Base-by-base conservation (phyloP, 2,888 invertebrate genomes). In the Lasioglossum vierecki region DNA sequence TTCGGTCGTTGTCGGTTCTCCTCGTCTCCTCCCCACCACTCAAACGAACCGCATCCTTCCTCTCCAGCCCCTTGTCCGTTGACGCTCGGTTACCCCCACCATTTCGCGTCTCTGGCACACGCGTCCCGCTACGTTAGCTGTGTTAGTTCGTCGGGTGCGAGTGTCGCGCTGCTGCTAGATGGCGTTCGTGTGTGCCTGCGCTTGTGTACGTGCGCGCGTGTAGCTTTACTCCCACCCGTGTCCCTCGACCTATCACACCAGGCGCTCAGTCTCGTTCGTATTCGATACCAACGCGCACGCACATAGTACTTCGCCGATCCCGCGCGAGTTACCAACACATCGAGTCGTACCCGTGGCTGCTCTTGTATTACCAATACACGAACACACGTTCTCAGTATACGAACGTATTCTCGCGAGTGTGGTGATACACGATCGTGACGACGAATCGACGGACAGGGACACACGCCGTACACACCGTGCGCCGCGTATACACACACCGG, bases 401-500 rank as follows among this genome's bases (percentile, higher is more conserved):
- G 13, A 44, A 44, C 44, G 44, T 44, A 13, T 53, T 35, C 39
- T 30, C 49, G 49, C 49, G 71, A 11, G 71, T 60, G 74, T 72
- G 11, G 83, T 30, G 79, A 82, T 79, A 80, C 87, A 83, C 70
- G 81, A 84, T 88, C 85, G 85, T 86, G 89, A 88, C 90, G 88
- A 85, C 83, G 86, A 86, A 85, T 84, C 89, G 91, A 88, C 89
- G 85, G 86, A 68, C 81, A 88, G 88, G 86, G 91, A 90, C 89
- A 86, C 87, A 85, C 86, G 79, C 80, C 86, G 87, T 84, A 74
- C 82, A 57, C 11, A 15, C 49, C n/a, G 80, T 84, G 84, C 84
- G 83, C 70, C 71, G 76, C 66, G 80, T 90, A 76, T 80, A 83
- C 80, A 86, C 83, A 79, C 85, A 73, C 75, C 76, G 70, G 76